These are phyloP conservation scores for Protonemura montana DNA, from an alignment of 2,888 invertebrate genomes.

Conservation along the genomic window DNA sequence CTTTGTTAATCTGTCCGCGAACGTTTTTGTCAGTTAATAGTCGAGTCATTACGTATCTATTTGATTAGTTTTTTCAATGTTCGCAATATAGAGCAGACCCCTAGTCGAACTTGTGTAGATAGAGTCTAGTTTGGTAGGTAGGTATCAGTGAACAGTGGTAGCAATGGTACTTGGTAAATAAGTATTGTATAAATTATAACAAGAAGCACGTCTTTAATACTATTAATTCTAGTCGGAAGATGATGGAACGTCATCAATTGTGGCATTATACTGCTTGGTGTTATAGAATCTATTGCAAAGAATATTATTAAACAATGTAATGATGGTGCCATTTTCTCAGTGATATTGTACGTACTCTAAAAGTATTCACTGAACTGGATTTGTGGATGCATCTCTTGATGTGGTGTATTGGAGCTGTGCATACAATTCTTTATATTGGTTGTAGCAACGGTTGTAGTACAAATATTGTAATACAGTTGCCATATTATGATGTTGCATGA, in stretches of 20 bases:
- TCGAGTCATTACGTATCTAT: background rate
- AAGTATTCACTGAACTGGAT: constrained; percentile 13
- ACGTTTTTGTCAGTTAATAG: background rate
- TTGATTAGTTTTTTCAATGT: constrained; percentile 2
- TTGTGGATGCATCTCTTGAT: background rate
- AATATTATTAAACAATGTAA: constrained; percentile 9
- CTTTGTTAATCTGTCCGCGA: background rate
- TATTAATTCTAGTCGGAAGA: constrained; percentile 47
- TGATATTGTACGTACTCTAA: constrained; percentile 21
- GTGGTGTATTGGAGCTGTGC: background rate
- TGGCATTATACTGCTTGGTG: constrained; percentile 46
- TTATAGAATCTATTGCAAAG: constrained; percentile 43
- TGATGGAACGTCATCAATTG: constrained; percentile 37
- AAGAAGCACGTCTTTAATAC: constrained; percentile 44
- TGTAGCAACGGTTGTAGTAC: no score
- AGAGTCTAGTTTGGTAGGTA: background rate
- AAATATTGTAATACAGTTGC: background rate
- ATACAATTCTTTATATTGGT: background rate
- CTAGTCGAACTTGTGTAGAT: constrained; percentile 44
- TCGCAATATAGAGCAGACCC: background rate
- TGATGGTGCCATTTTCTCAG: constrained; percentile 23
- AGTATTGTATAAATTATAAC: constrained; percentile 44
- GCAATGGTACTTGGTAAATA: constrained; percentile 42
- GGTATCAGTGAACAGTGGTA: constrained; percentile 28
- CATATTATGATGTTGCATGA: background rate